phyloP scores from a whole-genome alignment of 2,888 invertebrate genomes.

The Brachynemurus nebulosus region DNA sequence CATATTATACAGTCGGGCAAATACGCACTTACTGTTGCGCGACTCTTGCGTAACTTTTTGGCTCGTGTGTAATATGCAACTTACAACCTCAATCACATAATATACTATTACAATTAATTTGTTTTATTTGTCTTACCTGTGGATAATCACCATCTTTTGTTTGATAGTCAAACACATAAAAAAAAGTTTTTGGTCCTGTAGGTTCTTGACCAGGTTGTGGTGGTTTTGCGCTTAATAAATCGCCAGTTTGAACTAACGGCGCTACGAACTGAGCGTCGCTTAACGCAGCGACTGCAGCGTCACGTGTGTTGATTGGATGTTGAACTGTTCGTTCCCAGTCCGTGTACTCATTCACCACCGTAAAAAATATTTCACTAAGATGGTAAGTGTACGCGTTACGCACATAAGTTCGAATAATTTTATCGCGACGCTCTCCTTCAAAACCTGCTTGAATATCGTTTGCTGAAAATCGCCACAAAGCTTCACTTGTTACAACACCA shows the following conservation, averaged over 20 bases:
- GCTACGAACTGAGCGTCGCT: slow-evolving; percentile 92
- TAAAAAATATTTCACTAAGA: slow-evolving; percentile 90
- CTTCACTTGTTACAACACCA: slow-evolving; percentile 83
- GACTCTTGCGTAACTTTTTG: too few species aligned
- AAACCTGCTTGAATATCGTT: slow-evolving; percentile 72
- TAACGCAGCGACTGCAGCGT: slow-evolving; percentile 79
- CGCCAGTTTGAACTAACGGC: slow-evolving; percentile 74
- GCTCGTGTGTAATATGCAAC: too few species aligned
- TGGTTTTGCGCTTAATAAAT: slow-evolving; percentile 57
- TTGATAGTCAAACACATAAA: slow-evolving; percentile 87
- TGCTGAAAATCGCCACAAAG: slow-evolving; percentile 81
- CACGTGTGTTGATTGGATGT: slow-evolving; percentile 77
- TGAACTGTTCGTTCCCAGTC: slow-evolving; percentile 91
- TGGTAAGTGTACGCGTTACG: slow-evolving; percentile 92
- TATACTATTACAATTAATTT: too few species aligned
- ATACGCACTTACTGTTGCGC: not conserved
- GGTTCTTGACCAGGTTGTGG: slow-evolving; percentile 41
- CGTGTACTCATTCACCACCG: slow-evolving; percentile 93
- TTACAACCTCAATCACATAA: too few species aligned
- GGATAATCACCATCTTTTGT: slow-evolving; percentile 81
- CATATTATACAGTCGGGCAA: too few species aligned
- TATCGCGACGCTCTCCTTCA: slow-evolving; percentile 75
- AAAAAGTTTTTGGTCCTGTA: slow-evolving; percentile 66
- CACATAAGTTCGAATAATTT: slow-evolving; percentile 81
- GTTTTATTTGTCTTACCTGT: slow-evolving; percentile 45